Base-by-base conservation (phyloP, 2,888 invertebrate genomes). In the Chironomus riparius region DNA sequence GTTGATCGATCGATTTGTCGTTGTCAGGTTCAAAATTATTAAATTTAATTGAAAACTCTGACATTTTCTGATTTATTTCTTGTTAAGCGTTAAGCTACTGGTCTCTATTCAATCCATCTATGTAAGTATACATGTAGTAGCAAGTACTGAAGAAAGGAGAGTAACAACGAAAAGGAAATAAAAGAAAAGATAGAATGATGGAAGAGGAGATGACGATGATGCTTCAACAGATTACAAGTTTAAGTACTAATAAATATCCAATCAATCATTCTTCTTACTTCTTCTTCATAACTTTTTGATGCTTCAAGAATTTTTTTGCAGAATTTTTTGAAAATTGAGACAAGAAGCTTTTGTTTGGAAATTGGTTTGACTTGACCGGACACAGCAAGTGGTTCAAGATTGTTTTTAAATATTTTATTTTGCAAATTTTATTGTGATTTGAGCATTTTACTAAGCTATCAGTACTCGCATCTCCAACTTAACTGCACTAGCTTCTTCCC, bases 231-330 rank as follows among this genome's bases (percentile, higher is more conserved):
- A 74, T 74, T 74, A 74, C 74, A 74, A 68, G 47, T 47, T 74
- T 62, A 74, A 74, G 74, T 74, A 62, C 47, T 68, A 74, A 74
- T 74, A 74, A 74, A 74, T 74, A 47, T 24, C 68, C 47, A 74
- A 74, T 74, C 74, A 74, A 74, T 74, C 74, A 65, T 65, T 24
- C 24, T 24, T 65, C 65, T 65, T 65, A 5, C 18, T 56, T 10
- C 50, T 50, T 50, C 18, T 56, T 56, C 18, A 56, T 56, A n/a
- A 18, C 1, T 18, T 56, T 56, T 18, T 56, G 7, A 4, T n/a
- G 56, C 18, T 56, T 56, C 4, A 15, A 56, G 1, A 5, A 15
- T 50, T 15, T 15, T n/a, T 50, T 50, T 38, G 38, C 10, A 50
- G 50, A 50, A 50, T n/a, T 50, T 50, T 15, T 56, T 18, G 10